phyloP scores from a whole-genome alignment of 2,888 invertebrate species.

The Himalopsyche tibetana region DNA sequence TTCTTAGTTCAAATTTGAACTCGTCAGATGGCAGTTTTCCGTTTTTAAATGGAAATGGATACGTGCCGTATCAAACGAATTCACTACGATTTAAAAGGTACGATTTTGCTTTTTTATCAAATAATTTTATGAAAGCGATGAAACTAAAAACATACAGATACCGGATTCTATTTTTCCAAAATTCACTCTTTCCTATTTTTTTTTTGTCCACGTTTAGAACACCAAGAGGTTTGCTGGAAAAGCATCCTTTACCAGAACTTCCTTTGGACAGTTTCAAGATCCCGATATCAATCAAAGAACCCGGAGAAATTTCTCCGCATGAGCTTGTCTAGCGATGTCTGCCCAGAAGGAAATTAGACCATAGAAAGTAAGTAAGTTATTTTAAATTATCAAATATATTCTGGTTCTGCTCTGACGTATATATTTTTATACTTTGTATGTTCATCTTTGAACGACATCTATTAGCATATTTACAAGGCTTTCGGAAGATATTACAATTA shows the following conservation, averaged over 20 bases:
- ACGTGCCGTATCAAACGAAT: conserved; percentile 12
- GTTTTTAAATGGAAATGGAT: not conserved
- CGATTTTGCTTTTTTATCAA: not conserved
- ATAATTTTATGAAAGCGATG: too few relatives aligned
- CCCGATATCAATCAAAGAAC: conserved; percentile 60
- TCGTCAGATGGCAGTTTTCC: not conserved
- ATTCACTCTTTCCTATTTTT: not conserved
- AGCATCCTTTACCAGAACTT: conserved; percentile 48
- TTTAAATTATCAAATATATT: too few relatives aligned
- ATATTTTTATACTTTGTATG: too few relatives aligned
- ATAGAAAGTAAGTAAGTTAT: not conserved
- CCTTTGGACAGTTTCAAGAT: conserved; percentile 56
- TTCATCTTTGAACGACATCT: not conserved
- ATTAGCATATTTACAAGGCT: not conserved
- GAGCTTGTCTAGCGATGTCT: conserved; percentile 41
- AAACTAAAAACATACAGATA: too few relatives aligned
- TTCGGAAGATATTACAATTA: too few relatives aligned
- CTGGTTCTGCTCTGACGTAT: too few relatives aligned
- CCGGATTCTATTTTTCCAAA: too few relatives aligned
- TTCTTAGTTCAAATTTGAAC: conserved; percentile 11
- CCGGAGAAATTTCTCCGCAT: conserved; percentile 52
- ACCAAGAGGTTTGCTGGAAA: conserved; percentile 11
- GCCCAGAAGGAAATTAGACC: not conserved
- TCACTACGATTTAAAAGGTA: not conserved
- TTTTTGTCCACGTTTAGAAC: not conserved